Evolutionary conservation across 2,888 invertebrate species (phyloP).

Genomic region (Piscicola geometra): DNA sequence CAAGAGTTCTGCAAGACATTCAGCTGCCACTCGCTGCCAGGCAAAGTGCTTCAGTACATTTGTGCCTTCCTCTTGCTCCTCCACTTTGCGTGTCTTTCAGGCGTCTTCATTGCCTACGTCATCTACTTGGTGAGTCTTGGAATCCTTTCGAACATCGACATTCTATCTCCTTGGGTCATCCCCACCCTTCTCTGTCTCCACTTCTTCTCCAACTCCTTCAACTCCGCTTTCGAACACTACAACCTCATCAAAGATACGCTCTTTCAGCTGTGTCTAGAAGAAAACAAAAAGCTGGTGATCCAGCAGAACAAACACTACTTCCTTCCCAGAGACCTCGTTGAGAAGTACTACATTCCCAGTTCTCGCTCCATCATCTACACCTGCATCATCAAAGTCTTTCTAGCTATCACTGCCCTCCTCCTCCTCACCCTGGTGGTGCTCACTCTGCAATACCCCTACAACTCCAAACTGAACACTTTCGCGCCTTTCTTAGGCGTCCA

Average conservation of each 20-base stretch:
- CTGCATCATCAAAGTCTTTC: constrained; percentile 28
- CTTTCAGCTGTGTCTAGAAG: constrained; percentile 29
- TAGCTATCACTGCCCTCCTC: constrained; percentile 34
- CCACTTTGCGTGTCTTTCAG: constrained; percentile 26
- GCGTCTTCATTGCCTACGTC: constrained; percentile 33
- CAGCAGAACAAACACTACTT: constrained; percentile 33
- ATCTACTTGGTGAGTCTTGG: constrained; percentile 34
- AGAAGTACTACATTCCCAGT: constrained; percentile 34
- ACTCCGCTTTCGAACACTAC: constrained; percentile 28
- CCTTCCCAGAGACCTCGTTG: constrained; percentile 34
- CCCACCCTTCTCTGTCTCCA: constrained; percentile 30
- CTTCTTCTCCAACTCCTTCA: constrained; percentile 32
- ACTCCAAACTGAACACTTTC: constrained; percentile 35
- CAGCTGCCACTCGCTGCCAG: constrained; percentile 7
- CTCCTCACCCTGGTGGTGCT: constrained; percentile 40
- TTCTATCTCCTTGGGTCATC: constrained; percentile 35
- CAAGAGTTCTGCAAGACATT: background rate
- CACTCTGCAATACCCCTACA: constrained; percentile 40
- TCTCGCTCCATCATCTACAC: constrained; percentile 30
- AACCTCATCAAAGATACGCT: constrained; percentile 28
- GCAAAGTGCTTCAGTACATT: constrained; percentile 17
- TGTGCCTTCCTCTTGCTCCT: constrained; percentile 27
- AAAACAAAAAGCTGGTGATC: constrained; percentile 25
- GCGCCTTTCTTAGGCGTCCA: constrained; percentile 37
- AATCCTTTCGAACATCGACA: constrained; percentile 34